These are phyloP conservation scores for Tragelaphus strepsiceros DNA, from an alignment of 2,113 vertebrate genomes.

Conservation along the genomic window DNA sequence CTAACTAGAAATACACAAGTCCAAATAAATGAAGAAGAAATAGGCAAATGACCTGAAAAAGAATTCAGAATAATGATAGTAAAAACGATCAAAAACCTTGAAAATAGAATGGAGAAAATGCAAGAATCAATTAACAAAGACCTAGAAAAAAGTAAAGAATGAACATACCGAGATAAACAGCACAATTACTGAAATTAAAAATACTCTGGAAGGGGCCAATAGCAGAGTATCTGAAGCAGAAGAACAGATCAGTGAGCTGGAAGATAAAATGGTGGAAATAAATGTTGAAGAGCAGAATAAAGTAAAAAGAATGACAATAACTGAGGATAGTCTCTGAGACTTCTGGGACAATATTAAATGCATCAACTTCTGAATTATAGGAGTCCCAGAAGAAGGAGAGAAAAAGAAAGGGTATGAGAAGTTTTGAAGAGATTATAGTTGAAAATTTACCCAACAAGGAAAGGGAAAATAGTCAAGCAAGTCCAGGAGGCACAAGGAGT, in stretches of 20 bases:
- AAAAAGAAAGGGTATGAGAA: background rate
- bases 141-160: background rate
- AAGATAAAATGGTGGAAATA: background rate
- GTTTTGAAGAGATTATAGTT: background rate
- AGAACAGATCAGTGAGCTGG: background rate
- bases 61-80: background rate
- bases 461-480: background rate
- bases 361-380: background rate
- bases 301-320: background rate
- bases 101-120: background rate
- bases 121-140: background rate
- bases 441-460: background rate
- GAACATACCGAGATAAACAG: background rate
- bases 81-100: background rate
- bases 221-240: background rate
- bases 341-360: background rate
- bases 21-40: background rate
- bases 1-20: background rate
- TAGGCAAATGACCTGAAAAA: background rate
- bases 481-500: background rate
- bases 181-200: background rate
- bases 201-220: background rate
- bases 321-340: background rate
- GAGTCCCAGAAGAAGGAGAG: background rate
- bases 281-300: background rate